A percentile compares a stretch with the other conserved stretches of the same genome.
Evolutionary conservation across 2,888 invertebrate species (phyloP).

Genomic region (Cheiracanthium punctorium): DNA sequence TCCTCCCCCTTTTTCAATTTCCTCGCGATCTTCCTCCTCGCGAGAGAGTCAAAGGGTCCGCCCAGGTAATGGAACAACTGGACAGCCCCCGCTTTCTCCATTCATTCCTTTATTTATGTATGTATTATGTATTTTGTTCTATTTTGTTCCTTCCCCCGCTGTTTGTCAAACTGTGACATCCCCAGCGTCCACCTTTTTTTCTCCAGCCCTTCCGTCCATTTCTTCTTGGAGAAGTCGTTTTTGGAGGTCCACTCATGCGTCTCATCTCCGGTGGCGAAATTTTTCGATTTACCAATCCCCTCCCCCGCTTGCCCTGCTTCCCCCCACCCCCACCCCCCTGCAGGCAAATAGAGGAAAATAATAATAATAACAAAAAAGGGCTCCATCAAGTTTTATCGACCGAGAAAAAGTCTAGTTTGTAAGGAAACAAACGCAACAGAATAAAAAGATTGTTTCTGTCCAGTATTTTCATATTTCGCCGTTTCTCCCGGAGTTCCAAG

Average conservation of each 20-base stretch:
- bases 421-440: slow-evolving; percentile 38
- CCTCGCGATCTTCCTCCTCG: background rate
- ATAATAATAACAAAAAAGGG: too few species aligned
- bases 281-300: slow-evolving; percentile 2
- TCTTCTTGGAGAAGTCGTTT: slow-evolving; percentile 43
- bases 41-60: slow-evolving; percentile 46
- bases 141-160: slow-evolving; percentile 22
- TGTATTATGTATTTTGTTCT: slow-evolving; percentile 56
- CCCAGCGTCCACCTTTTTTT: background rate
- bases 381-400: slow-evolving; percentile 69
- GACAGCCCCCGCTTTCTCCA: background rate
- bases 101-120: slow-evolving; percentile 66
- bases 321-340: background rate
- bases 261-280: slow-evolving; percentile 52
- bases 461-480: too few species aligned
- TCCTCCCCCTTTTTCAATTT: slow-evolving; percentile 12
- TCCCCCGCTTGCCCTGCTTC: background rate
- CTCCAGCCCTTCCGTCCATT: background rate
- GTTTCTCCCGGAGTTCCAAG: too few species aligned
- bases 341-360: too few species aligned
- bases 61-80: slow-evolving; percentile 54
- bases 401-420: slow-evolving; percentile 49
- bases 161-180: slow-evolving; percentile 43
- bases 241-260: slow-evolving; percentile 45
- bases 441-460: background rate